Base-by-base conservation (phyloP, 2,888 invertebrate species). In the Tinea trinotella region DNA sequence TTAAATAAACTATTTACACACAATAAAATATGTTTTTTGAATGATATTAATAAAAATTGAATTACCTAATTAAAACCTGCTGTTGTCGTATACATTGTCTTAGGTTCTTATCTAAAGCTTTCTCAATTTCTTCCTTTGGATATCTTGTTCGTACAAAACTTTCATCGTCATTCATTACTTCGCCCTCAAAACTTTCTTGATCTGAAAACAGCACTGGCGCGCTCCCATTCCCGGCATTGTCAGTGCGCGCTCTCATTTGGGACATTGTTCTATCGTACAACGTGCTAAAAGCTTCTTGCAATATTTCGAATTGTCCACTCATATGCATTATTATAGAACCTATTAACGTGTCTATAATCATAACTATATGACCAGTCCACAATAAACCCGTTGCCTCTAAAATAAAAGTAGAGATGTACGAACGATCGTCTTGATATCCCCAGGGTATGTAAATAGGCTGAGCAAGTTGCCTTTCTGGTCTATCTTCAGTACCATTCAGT, bases 401-500 rank as follows among this genome's bases (percentile, higher is more conserved):
- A 1, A 74, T 61, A 57, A 80, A 82, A 0, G 85, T 81, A 3
- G 68, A 66, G 54, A 82, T 70, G 49, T 71, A 85, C 0, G 74
- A 65, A 12, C 53, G 55, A 24, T 84, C 78, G 24, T 64, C 63
- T 58, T 84, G 78, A 59, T 80, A 81, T 19, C 68, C 62, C 85
- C 85, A 85, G n/a, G 85, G 85, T 57, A 84, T 84, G 59, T 74
- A 84, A 57, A 85, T 79, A 1, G 85, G 82, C 48, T 82, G 83
- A 0, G 85, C 81, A 1, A 85, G 61, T 1, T 72, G 71, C n/a
- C 84, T 69, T 1, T 64, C 56, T 0, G 81, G 82, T 50, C 55
- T 68, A 1, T 55, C 40, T 10, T 61, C 56, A 3, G 75, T 69
- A 30, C 67, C 66, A 54, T 79, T 82, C n/a, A 76, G 58, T 17